Conservation (phyloP, 2,888 invertebrate genomes). For the Agrotis segetum region DNA sequence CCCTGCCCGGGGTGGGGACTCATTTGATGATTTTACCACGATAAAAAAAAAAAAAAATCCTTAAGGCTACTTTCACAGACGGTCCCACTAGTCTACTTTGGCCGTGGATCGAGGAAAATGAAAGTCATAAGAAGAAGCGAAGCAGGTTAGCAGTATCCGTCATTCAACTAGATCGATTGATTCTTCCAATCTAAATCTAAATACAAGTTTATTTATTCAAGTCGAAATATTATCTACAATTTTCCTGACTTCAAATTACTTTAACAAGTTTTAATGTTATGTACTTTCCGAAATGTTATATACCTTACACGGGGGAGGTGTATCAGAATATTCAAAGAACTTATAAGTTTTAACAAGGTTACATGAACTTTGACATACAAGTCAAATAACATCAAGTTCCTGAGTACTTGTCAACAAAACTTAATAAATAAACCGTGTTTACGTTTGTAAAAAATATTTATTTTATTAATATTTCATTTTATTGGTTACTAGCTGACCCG, state of each 20-base stretch:
- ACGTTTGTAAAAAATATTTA: background rate
- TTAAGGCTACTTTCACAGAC: no score
- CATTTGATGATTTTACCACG: no score
- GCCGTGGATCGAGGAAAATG: background rate
- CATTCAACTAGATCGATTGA: background rate
- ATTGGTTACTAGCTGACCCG: background rate
- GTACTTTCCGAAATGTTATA: constrained; percentile 9
- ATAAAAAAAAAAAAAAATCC: no score
- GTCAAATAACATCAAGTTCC: constrained; percentile 12
- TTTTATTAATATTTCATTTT: background rate
- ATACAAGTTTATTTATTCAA: background rate
- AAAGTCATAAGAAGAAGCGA: background rate
- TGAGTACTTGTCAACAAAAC: constrained; percentile 6
- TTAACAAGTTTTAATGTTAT: constrained; percentile 39
- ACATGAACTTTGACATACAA: constrained; percentile 11
- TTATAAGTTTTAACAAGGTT: constrained; percentile 25
- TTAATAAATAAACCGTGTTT: constrained; percentile 1
- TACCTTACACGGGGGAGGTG: background rate
- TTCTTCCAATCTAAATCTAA: background rate
- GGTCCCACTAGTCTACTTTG: background rate
- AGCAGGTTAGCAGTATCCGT: background rate
- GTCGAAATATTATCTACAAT: constrained; percentile 14
- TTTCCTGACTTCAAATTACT: constrained; percentile 22
- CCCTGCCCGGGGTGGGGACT: no score
- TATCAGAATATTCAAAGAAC: constrained; percentile 32